Percentiles rank a stretch among this genome's conserved stretches.
phyloP scores from a whole-genome alignment of 2,113 vertebrate species.

The Pseudopodoces humilis region DNA sequence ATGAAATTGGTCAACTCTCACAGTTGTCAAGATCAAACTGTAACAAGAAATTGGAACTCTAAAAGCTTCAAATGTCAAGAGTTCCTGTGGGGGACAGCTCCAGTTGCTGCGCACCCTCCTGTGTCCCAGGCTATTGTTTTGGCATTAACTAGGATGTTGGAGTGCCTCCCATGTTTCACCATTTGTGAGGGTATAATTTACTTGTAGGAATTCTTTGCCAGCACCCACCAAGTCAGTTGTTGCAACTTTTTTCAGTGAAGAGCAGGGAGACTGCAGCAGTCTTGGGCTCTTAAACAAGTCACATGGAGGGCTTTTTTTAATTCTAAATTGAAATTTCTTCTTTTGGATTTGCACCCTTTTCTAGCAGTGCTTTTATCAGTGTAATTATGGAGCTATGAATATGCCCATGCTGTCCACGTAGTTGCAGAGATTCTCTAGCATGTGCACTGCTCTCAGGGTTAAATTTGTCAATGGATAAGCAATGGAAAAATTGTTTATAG shows the following conservation, averaged over 20 bases:
- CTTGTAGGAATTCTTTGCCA: background rate
- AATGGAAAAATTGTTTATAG: conserved; percentile 38
- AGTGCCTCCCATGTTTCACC: background rate
- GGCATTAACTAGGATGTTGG: background rate
- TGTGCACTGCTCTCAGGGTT: background rate
- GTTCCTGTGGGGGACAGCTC: background rate
- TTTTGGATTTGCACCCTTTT: background rate
- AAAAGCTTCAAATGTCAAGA: conserved; percentile 17
- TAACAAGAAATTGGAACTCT: background rate
- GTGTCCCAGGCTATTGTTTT: conserved; percentile 25
- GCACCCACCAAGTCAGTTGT: background rate
- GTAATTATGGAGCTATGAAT: background rate
- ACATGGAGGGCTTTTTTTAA: background rate
- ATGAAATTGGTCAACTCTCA: background rate
- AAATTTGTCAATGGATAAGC: conserved; percentile 43
- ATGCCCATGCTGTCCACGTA: background rate
- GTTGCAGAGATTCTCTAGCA: background rate
- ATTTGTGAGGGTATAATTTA: background rate
- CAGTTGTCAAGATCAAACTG: background rate
- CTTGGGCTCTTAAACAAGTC: background rate
- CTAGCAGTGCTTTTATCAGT: background rate
- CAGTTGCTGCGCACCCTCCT: background rate
- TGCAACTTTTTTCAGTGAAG: background rate
- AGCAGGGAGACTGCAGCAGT: background rate
- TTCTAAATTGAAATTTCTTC: background rate